Percentiles rank a stretch among this genome's conserved stretches.
These are phyloP conservation scores for Rhynchopsitta pachyrhyncha DNA, from an alignment of 2,113 vertebrate genomes.

Conservation along the genomic window DNA sequence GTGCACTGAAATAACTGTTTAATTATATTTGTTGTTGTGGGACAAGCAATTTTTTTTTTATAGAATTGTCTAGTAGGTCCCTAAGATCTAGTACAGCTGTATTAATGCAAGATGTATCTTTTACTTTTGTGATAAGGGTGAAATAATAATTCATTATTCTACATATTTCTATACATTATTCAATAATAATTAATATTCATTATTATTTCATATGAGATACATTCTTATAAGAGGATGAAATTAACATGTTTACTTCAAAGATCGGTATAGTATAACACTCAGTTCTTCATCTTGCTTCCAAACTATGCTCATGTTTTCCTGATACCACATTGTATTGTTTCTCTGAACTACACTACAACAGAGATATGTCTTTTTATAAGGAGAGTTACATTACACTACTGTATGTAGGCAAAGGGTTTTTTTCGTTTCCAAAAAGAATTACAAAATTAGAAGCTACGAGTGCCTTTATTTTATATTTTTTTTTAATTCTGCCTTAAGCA, in stretches of 20 bases:
- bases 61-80: background rate
- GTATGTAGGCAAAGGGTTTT: background rate
- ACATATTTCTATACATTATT: too few species aligned
- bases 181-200: background rate
- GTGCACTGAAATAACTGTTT: background rate
- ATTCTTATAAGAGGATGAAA: background rate
- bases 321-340: background rate
- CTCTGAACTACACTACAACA: background rate
- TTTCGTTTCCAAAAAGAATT: background rate
- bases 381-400: background rate
- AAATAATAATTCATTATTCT: background rate
- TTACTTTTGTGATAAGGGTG: background rate
- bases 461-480: background rate
- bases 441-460: background rate
- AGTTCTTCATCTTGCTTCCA: background rate
- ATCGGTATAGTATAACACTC: background rate
- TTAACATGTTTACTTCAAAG: background rate
- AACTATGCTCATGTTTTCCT: background rate
- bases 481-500: background rate
- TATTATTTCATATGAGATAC: background rate
- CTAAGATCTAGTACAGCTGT: background rate
- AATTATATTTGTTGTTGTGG: background rate
- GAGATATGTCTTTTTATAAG: background rate
- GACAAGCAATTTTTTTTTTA: background rate
- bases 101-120: background rate